A percentile compares a stretch with the other conserved stretches of the same genome.
These are phyloP conservation scores for Burhinus oedicnemus DNA, from an alignment of 2,113 vertebrate genomes.

Conservation along the genomic window DNA sequence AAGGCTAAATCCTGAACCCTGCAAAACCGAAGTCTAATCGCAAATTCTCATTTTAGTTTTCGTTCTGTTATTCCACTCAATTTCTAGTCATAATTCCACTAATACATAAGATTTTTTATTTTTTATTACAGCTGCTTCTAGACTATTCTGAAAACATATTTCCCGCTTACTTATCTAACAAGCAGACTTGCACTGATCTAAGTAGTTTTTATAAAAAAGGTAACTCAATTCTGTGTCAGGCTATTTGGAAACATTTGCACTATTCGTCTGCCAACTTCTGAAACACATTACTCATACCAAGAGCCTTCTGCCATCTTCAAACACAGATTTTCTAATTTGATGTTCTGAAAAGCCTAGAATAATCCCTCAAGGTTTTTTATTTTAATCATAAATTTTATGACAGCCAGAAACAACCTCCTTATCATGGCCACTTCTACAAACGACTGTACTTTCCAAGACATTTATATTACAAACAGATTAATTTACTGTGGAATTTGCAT, in stretches of 20 bases:
- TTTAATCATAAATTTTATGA: not conserved
- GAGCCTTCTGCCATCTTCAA: constrained; percentile 39
- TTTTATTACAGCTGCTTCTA: constrained; percentile 25
- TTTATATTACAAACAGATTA: not conserved
- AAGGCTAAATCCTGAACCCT: not conserved
- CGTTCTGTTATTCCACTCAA: not conserved
- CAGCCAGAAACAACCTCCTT: not conserved
- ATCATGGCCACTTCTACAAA: not conserved
- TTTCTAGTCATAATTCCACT: not conserved
- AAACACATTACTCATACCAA: constrained; percentile 49
- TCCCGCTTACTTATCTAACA: constrained; percentile 9
- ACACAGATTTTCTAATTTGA: constrained; percentile 38
- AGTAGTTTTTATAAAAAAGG: constrained; percentile 23
- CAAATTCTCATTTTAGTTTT: not conserved
- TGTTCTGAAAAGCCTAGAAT: not conserved
- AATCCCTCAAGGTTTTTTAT: constrained; percentile 6
- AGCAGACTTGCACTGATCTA: not conserved
- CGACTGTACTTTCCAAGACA: not conserved
- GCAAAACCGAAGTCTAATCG: not conserved
- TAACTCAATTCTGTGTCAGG: constrained; percentile 8
- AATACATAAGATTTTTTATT: not conserved
- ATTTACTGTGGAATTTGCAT: not conserved
- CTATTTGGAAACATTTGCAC: constrained; percentile 58
- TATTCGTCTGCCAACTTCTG: constrained; percentile 39
- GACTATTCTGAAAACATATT: constrained; percentile 8